Evolutionary conservation across 2,888 invertebrate genomes (phyloP).

Genomic region (Hydroisotoma schaefferi): DNA sequence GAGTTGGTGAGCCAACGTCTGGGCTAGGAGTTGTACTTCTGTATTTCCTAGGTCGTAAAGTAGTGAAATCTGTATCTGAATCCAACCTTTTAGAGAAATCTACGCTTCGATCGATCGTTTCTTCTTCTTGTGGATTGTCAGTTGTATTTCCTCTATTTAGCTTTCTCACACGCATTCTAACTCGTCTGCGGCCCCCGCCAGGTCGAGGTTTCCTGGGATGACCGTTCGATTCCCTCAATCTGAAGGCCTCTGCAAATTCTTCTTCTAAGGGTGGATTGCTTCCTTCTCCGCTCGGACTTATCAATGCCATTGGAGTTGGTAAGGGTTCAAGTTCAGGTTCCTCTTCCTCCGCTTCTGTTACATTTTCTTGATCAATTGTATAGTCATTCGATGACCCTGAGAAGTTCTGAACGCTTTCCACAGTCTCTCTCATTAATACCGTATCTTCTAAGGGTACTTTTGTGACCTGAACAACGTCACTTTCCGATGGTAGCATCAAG

Average conservation of each 20-base stretch:
- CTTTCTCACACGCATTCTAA: conserved; percentile 37
- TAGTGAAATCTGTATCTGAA: conserved; percentile 4
- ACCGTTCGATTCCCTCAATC: conserved; percentile 31
- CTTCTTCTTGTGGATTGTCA: background rate
- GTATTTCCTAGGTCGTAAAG: conserved; percentile 10
- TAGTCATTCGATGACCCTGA: background rate
- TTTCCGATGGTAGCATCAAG: too few relatives aligned
- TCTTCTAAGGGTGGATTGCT: conserved; percentile 41
- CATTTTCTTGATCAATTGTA: background rate
- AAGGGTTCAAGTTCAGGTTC: conserved; percentile 30
- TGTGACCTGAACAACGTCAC: background rate
- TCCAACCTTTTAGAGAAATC: background rate
- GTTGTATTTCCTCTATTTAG: conserved; percentile 18
- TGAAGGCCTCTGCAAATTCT: conserved; percentile 47
- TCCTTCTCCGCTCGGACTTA: conserved; percentile 40
- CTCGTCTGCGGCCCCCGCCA: conserved; percentile 20
- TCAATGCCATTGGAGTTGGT: conserved; percentile 43
- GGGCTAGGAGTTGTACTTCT: conserved; percentile 31
- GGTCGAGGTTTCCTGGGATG: conserved; percentile 30
- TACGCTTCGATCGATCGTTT: background rate
- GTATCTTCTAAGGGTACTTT: background rate
- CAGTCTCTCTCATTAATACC: too few relatives aligned
- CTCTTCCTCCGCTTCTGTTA: conserved; percentile 26
- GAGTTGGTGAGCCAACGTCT: background rate
- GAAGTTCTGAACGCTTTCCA: too few relatives aligned